phyloP scores from a whole-genome alignment of 2,797 vertebrate species.

The Scolopax rusticola region DNA sequence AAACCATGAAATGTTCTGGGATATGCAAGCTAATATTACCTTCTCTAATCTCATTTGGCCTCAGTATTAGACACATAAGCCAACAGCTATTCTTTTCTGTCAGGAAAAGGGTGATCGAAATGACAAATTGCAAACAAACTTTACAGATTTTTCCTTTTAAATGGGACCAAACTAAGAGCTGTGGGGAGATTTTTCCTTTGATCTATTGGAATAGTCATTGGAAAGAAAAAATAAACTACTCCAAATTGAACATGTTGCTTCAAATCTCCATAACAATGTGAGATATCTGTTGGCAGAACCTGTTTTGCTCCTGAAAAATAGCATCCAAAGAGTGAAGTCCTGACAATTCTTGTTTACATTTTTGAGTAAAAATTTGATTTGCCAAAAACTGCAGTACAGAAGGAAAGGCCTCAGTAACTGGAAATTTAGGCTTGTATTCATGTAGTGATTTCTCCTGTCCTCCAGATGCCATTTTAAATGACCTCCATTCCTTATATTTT shows the following conservation, averaged over 20 bases:
- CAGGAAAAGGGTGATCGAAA: not conserved
- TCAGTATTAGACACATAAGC: not conserved
- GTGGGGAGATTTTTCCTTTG: constrained; percentile 6
- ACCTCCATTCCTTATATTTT: not conserved
- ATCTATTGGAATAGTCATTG: constrained; percentile 15
- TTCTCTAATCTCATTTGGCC: constrained; percentile 16
- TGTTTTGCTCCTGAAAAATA: constrained; percentile 5
- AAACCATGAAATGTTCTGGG: not conserved
- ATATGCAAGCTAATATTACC: not conserved
- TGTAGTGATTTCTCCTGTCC: not conserved
- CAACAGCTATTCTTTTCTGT: constrained; percentile 19
- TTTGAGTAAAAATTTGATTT: not conserved
- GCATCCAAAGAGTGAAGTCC: not conserved
- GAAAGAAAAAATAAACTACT: constrained; percentile 14
- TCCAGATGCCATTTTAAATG: not conserved
- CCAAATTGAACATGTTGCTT: not conserved
- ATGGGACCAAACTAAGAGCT: not conserved
- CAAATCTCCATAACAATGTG: not conserved
- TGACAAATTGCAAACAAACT: constrained; percentile 26
- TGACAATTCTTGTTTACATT: constrained; percentile 17
- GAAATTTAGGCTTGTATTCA: not conserved
- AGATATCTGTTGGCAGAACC: not conserved
- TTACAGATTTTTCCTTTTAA: constrained; percentile 43
- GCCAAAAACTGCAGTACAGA: not conserved
- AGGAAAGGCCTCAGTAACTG: not conserved